Evolutionary conservation across 2,797 vertebrate species (phyloP).

Genomic region (Ctenochaetus hawaiiensis): DNA sequence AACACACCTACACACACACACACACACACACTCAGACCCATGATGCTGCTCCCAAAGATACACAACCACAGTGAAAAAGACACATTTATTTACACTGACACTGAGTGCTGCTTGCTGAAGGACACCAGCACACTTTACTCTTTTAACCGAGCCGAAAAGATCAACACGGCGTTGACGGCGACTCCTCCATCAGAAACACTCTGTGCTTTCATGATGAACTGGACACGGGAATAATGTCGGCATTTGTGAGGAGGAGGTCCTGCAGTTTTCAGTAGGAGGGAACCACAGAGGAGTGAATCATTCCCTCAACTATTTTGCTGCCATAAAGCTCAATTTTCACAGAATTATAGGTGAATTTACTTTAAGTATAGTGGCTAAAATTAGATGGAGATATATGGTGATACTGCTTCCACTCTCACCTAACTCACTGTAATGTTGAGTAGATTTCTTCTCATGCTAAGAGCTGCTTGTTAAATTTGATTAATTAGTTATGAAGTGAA

Average conservation of each 20-base stretch:
- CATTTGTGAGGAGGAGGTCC: slow-evolving; percentile 3
- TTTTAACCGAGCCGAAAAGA: slow-evolving; percentile 21
- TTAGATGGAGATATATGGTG: no score
- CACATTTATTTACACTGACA: slow-evolving; percentile 30
- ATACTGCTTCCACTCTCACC: no score
- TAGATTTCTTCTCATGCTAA: neutral
- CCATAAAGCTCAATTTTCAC: neutral
- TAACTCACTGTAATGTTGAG: no score
- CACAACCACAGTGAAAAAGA: slow-evolving; percentile 26
- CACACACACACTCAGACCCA: slow-evolving; percentile 25
- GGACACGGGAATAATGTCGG: neutral
- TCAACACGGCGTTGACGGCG: slow-evolving; percentile 11
- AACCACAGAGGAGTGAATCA: neutral
- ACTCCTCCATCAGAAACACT: slow-evolving; percentile 23
- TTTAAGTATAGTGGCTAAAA: neutral
- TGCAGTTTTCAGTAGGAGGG: neutral
- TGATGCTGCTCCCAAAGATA: slow-evolving; percentile 37
- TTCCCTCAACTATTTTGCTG: neutral
- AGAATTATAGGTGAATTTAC: neutral
- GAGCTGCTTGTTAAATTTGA: neutral
- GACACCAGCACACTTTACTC: slow-evolving; percentile 26
- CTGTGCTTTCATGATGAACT: neutral
- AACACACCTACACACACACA: slow-evolving; percentile 12
- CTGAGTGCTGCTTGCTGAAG: slow-evolving; percentile 50
- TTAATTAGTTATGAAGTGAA: neutral